Conservation (phyloP, 2,888 invertebrate species). For the Stenoptilia bipunctidactyla region DNA sequence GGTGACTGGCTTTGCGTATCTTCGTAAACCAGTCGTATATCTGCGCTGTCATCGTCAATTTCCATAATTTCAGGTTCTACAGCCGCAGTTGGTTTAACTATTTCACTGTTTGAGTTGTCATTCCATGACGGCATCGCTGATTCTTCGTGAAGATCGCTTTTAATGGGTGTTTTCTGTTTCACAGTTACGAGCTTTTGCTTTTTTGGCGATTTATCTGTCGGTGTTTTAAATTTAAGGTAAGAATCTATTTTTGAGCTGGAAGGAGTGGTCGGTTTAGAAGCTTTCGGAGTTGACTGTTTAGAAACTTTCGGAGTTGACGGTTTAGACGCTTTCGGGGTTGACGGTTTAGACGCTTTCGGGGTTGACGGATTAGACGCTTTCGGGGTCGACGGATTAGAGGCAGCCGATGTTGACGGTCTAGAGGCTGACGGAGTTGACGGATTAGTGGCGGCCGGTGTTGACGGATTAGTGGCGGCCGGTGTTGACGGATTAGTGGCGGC, state of each 20-base stretch:
- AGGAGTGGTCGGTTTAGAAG: constrained; percentile 14
- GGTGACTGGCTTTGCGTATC: constrained; percentile 41
- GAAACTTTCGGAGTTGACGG: too few relatives aligned
- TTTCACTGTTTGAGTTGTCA: constrained; percentile 52
- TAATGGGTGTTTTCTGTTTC: constrained; percentile 46
- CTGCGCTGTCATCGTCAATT: constrained; percentile 58
- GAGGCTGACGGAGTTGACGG: too few relatives aligned
- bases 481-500: too few relatives aligned
- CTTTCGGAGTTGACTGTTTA: too few relatives aligned
- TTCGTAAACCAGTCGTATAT: constrained; percentile 72
- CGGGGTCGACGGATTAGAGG: too few relatives aligned
- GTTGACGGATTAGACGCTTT: too few relatives aligned
- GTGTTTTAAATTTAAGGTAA: constrained; percentile 52
- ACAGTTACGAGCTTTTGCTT: constrained; percentile 25
- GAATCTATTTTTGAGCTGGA: constrained; percentile 50
- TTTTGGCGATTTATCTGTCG: constrained; percentile 37
- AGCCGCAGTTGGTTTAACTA: constrained; percentile 32
- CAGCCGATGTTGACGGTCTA: too few relatives aligned
- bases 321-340: too few relatives aligned
- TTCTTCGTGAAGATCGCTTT: constrained; percentile 50
- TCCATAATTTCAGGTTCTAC: constrained; percentile 64
- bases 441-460: too few relatives aligned
- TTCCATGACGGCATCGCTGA: constrained; percentile 64
- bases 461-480: too few relatives aligned
- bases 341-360: too few relatives aligned